Conservation (phyloP, 2,888 invertebrate genomes). For the Isotomurus palustris region DNA sequence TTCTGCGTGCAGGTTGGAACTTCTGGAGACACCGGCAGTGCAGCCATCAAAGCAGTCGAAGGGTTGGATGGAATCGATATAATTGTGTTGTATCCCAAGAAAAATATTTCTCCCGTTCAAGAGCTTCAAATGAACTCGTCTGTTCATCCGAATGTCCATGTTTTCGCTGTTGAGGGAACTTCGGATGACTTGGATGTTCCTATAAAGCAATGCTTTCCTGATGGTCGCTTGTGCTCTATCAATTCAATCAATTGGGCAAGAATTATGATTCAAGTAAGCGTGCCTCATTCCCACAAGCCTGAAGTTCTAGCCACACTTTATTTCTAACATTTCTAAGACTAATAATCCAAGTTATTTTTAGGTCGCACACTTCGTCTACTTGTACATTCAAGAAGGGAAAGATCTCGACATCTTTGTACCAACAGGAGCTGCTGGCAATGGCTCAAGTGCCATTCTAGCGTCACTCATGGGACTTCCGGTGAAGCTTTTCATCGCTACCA, state of each 20-base stretch:
- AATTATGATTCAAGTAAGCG: slow-evolving; percentile 48
- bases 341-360: slow-evolving; percentile 47
- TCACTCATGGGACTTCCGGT: slow-evolving; percentile 52
- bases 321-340: too few species aligned
- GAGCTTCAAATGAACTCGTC: slow-evolving; percentile 54
- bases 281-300: background rate
- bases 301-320: background rate
- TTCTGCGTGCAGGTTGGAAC: slow-evolving; percentile 47
- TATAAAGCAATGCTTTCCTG: slow-evolving; percentile 50
- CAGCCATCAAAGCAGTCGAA: slow-evolving; percentile 52
- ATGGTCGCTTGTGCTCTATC: slow-evolving; percentile 49
- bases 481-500: slow-evolving; percentile 50
- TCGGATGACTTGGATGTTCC: slow-evolving; percentile 53
- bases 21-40: slow-evolving; percentile 55
- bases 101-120: slow-evolving; percentile 50
- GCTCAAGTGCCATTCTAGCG: slow-evolving; percentile 52
- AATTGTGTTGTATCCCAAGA: slow-evolving; percentile 52
- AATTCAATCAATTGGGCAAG: slow-evolving; percentile 55
- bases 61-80: slow-evolving; percentile 51
- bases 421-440: slow-evolving; percentile 54
- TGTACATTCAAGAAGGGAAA: slow-evolving; percentile 49
- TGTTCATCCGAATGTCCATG: slow-evolving; percentile 51
- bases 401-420: slow-evolving; percentile 52
- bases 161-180: slow-evolving; percentile 52
- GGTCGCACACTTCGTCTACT: slow-evolving; percentile 52